phyloP scores from a whole-genome alignment of 2,797 vertebrate species.

The Lindbergichthys nudifrons region DNA sequence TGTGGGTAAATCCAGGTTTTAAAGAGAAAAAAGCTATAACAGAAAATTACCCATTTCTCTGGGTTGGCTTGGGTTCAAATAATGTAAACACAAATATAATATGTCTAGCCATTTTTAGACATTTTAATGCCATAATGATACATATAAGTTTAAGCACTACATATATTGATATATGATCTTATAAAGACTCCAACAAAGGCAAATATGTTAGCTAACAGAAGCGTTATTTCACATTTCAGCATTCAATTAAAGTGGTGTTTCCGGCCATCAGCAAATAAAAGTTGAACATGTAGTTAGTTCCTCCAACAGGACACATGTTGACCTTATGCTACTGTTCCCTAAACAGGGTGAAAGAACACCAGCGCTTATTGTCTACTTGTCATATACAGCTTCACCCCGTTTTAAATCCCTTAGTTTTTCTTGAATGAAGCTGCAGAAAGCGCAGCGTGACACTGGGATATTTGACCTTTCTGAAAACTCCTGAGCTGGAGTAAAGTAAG shows the following conservation, averaged over 20 bases:
- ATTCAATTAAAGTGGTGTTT: neutral
- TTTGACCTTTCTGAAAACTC: neutral
- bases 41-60: no score
- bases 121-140: no score
- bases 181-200: neutral
- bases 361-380: conserved; percentile 13
- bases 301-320: neutral
- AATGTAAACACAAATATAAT: no score
- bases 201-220: neutral
- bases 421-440: neutral
- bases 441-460: neutral
- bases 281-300: neutral
- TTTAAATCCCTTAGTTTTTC: neutral
- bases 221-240: neutral
- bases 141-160: neutral
- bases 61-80: no score
- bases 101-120: no score
- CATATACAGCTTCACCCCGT: neutral
- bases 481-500: neutral
- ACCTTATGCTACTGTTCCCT: neutral
- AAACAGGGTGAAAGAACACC: neutral
- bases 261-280: neutral
- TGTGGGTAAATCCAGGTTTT: neutral
- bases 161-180: neutral
- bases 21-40: no score